Evolutionary conservation across 2,888 invertebrate genomes (phyloP).

Genomic region (Ariolimax columbianus): DNA sequence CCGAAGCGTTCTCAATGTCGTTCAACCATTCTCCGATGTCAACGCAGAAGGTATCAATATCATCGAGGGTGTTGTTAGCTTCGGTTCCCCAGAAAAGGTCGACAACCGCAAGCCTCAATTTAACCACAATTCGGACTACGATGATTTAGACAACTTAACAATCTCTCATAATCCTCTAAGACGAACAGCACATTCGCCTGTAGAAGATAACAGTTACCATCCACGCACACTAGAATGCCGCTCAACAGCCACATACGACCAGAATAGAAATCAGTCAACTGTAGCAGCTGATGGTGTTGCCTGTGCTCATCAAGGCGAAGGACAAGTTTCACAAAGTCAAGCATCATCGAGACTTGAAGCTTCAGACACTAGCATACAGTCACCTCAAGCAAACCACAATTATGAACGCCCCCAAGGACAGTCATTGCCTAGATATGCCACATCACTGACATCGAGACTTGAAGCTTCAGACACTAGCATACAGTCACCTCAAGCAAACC

Average conservation of each 20-base stretch:
- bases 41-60: too few species aligned
- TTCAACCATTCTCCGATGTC: too few species aligned
- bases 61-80: neutral
- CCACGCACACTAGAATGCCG: neutral
- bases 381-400: too few species aligned
- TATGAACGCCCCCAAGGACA: too few species aligned
- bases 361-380: too few species aligned
- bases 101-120: neutral
- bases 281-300: neutral
- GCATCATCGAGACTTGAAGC: too few species aligned
- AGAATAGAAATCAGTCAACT: neutral
- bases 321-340: too few species aligned
- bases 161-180: neutral
- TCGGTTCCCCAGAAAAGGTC: neutral
- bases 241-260: neutral
- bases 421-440: neutral
- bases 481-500: too few species aligned
- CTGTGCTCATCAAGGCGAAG: neutral
- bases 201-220: neutral
- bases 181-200: too few species aligned
- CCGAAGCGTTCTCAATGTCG: too few species aligned
- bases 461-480: too few species aligned
- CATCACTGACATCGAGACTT: neutral
- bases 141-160: neutral
- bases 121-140: neutral